These are phyloP conservation scores for Silvanus unidentatus DNA, from an alignment of 2,888 invertebrate species.

Conservation along the genomic window DNA sequence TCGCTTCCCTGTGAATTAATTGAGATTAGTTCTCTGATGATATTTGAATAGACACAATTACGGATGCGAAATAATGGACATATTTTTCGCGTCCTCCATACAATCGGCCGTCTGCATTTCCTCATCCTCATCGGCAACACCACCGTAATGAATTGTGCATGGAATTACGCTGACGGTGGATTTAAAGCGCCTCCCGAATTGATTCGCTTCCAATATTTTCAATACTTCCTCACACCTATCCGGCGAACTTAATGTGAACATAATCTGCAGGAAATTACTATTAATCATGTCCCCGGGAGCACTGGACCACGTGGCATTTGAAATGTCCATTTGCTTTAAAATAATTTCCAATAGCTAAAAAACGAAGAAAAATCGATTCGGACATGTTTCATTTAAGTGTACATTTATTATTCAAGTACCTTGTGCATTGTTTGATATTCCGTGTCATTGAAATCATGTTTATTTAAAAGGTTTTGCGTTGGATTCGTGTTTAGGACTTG, in stretches of 20 bases:
- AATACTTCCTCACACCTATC: slow-evolving; percentile 56
- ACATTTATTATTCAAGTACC: slow-evolving; percentile 4
- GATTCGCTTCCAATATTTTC: slow-evolving; percentile 53
- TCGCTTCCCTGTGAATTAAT: slow-evolving; percentile 17
- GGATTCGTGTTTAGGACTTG: too few species aligned
- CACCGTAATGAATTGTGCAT: slow-evolving; percentile 54
- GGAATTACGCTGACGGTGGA: slow-evolving; percentile 59
- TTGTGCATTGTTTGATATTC: slow-evolving; percentile 9
- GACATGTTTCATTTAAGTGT: background rate
- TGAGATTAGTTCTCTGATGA: background rate
- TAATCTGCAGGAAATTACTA: slow-evolving; percentile 53
- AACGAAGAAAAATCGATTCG: slow-evolving; percentile 3
- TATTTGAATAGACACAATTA: background rate
- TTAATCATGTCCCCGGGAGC: too few species aligned
- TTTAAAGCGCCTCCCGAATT: slow-evolving; percentile 55
- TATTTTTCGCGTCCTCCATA: slow-evolving; percentile 6
- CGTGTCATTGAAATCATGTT: too few species aligned
- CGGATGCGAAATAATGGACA: background rate
- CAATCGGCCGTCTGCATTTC: slow-evolving; percentile 1
- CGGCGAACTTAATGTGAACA: slow-evolving; percentile 56
- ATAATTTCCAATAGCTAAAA: slow-evolving; percentile 50
- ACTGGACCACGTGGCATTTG: slow-evolving; percentile 53
- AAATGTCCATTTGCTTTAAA: slow-evolving; percentile 50
- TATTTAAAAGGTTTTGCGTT: too few species aligned
- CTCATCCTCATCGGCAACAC: slow-evolving; percentile 1